phyloP scores from a whole-genome alignment of 2,888 invertebrate genomes.

The Athalia rosae region DNA sequence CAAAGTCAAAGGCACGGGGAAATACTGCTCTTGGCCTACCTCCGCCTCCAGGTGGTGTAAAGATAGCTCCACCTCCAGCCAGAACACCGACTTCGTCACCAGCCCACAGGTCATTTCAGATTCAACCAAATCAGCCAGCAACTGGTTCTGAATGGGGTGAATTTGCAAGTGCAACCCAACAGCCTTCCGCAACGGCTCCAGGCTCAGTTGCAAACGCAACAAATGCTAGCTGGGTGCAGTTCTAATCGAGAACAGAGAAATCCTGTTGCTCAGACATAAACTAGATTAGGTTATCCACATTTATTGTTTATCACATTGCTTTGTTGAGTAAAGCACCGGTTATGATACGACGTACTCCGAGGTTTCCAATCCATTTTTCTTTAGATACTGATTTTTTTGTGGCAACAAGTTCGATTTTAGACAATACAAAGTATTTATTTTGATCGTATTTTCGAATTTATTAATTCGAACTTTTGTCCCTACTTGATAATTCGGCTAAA shows the following conservation, averaged over 20 bases:
- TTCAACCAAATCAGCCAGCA: constrained; percentile 69
- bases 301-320: constrained; percentile 31
- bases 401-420: constrained; percentile 37
- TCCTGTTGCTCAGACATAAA: constrained; percentile 4
- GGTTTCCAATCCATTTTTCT: constrained; percentile 3
- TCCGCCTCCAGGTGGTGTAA: constrained; percentile 88
- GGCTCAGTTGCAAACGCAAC: constrained; percentile 53
- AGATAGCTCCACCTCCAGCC: constrained; percentile 86
- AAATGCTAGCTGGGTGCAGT: constrained; percentile 73
- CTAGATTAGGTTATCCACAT: constrained; percentile 28
- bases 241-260: constrained; percentile 60
- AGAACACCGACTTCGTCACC: constrained; percentile 82
- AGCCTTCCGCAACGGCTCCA: constrained; percentile 56
- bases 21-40: constrained; percentile 81
- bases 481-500: not conserved
- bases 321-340: constrained; percentile 30
- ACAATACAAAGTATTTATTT: constrained; percentile 18
- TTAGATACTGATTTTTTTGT: constrained; percentile 31
- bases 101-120: constrained; percentile 81
- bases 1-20: constrained; percentile 80
- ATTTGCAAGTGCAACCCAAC: constrained; percentile 77
- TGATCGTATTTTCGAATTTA: not conserved
- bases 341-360: constrained; percentile 33
- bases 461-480: not conserved
- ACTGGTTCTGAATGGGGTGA: constrained; percentile 85